These are phyloP conservation scores for Synanthedon andrenaeformis DNA, from an alignment of 2,888 invertebrate genomes.

Conservation along the genomic window DNA sequence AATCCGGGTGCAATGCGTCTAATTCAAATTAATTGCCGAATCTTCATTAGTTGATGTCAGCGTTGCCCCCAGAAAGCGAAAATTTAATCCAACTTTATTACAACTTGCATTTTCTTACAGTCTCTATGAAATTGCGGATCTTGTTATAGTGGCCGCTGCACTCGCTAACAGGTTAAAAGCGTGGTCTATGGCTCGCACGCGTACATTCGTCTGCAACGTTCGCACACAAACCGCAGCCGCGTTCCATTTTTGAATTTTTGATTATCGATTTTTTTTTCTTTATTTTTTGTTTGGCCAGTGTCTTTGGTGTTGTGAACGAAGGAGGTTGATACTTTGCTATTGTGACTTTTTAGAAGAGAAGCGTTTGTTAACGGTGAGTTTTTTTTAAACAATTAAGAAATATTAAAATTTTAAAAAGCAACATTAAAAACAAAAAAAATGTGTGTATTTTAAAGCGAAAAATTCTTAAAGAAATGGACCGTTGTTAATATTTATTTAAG, in stretches of 20 bases:
- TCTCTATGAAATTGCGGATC: conserved; percentile 13
- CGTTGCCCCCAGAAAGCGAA: conserved; percentile 18
- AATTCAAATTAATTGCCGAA: conserved; percentile 38
- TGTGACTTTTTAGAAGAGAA: conserved; percentile 2
- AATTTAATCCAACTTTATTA: conserved; percentile 10
- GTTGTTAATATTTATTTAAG: no score
- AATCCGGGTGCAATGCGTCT: conserved; percentile 18
- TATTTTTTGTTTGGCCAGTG: conserved; percentile 13
- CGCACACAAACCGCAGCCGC: conserved; percentile 13
- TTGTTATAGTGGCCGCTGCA: conserved; percentile 23
- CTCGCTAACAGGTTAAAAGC: conserved; percentile 40
- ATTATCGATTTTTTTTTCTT: conserved; percentile 8
- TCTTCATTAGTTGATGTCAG: conserved; percentile 43
- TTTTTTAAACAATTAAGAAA: not conserved
- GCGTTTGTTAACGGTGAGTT: conserved; percentile 1
- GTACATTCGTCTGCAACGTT: conserved; percentile 30
- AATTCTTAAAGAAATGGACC: no score
- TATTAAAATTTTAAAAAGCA: no score
- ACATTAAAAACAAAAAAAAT: no score
- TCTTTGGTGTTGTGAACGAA: conserved; percentile 16
- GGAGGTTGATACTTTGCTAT: conserved; percentile 1
- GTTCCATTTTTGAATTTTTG: conserved; percentile 11
- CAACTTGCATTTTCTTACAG: conserved; percentile 8
- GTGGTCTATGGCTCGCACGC: conserved; percentile 39
- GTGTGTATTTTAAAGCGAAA: no score